Conservation (phyloP, 2,113 vertebrate genomes). For the Nestor notabilis region DNA sequence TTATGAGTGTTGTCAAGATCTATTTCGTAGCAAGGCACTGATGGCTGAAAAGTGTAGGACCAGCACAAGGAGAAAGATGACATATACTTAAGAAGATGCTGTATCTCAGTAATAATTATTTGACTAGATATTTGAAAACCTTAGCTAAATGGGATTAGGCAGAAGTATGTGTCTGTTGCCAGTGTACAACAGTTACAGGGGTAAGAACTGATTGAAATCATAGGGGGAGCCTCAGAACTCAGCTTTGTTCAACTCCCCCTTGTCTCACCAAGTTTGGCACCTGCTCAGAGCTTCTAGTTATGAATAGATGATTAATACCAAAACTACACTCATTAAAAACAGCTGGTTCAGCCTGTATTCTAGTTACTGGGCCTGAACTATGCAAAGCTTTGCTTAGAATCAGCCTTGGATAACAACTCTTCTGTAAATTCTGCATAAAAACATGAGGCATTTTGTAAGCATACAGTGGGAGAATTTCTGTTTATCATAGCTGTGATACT, state of each 20-base stretch:
- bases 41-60: neutral
- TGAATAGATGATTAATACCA: neutral
- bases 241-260: fast-evolving
- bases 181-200: neutral
- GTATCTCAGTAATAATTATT: neutral
- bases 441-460: neutral
- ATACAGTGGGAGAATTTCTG: neutral
- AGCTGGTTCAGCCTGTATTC: neutral
- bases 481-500: neutral
- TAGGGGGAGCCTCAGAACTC: neutral
- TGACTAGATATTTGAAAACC: neutral
- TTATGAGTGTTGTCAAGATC: neutral
- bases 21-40: neutral
- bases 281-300: neutral
- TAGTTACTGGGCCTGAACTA: neutral
- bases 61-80: neutral
- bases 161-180: neutral
- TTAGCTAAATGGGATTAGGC: neutral
- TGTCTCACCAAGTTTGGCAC: neutral
- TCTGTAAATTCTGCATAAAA: neutral
- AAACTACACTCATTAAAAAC: neutral
- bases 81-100: neutral
- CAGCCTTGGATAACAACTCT: neutral
- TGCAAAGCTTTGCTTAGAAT: neutral
- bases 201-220: neutral